Evolutionary conservation across 2,797 vertebrate species (phyloP).

Genomic region (Macropodus opercularis): DNA sequence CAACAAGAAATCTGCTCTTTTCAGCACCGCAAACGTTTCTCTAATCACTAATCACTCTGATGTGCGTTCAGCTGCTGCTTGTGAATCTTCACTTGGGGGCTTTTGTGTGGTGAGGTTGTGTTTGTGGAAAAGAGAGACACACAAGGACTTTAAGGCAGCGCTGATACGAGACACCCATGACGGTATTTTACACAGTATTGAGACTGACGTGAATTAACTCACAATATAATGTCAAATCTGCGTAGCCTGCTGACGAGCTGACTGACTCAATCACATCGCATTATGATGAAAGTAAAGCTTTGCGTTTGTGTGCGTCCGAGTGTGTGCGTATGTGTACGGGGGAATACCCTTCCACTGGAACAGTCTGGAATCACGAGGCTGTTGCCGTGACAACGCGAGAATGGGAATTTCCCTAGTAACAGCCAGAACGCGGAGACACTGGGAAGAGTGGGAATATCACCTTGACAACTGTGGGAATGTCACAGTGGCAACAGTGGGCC

Average conservation of each 20-base stretch:
- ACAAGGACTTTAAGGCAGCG: background rate
- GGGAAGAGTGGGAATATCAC: constrained; percentile 72
- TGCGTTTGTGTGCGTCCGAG: constrained; percentile 9
- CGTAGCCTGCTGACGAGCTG: constrained; percentile 30
- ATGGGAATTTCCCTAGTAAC: constrained; percentile 83
- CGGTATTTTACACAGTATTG: constrained; percentile 27
- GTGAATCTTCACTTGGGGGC: constrained; percentile 19
- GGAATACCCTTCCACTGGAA: constrained; percentile 77
- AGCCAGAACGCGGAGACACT: constrained; percentile 54
- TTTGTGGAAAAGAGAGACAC: constrained; percentile 1
- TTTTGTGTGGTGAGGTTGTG: constrained; percentile 21
- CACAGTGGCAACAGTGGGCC: background rate
- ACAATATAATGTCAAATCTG: constrained; percentile 51
- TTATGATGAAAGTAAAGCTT: constrained; percentile 23
- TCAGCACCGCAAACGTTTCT: constrained; percentile 15
- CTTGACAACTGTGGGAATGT: constrained; percentile 38
- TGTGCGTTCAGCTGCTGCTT: constrained; percentile 24
- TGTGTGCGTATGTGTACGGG: constrained; percentile 52
- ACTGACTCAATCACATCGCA: constrained; percentile 58
- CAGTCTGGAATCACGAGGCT: constrained; percentile 69
- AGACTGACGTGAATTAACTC: constrained; percentile 44
- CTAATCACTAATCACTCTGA: constrained; percentile 44
- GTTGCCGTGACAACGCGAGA: constrained; percentile 72
- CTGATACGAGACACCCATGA: constrained; percentile 31
- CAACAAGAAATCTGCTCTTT: constrained; percentile 25